These are phyloP conservation scores for Operophtera brumata DNA, from an alignment of 2,888 invertebrate genomes.

Conservation along the genomic window DNA sequence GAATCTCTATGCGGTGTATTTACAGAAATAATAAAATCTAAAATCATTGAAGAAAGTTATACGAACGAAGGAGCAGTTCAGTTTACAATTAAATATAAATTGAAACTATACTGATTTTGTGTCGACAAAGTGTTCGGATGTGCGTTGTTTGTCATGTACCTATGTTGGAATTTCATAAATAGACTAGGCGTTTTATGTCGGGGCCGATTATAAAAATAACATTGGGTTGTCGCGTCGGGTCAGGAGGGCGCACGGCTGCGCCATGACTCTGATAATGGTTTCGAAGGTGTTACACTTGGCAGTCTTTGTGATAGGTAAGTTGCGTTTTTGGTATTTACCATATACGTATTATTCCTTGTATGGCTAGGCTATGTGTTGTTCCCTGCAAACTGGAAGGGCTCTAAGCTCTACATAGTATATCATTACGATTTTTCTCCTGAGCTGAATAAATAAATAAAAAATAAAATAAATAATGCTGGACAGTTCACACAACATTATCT, in stretches of 20 bases:
- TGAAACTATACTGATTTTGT: slow-evolving; percentile 1
- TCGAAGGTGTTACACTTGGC: slow-evolving; percentile 43
- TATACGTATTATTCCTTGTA: background rate
- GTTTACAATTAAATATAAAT: background rate
- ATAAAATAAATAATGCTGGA: too few species aligned
- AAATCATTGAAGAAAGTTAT: background rate
- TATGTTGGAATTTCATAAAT: slow-evolving; percentile 72
- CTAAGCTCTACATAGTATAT: too few species aligned
- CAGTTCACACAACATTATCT: too few species aligned
- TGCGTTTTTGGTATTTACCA: slow-evolving; percentile 2
- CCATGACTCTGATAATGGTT: slow-evolving; percentile 54
- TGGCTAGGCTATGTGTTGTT: background rate
- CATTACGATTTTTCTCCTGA: too few species aligned
- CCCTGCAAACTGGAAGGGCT: too few species aligned
- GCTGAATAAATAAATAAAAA: too few species aligned
- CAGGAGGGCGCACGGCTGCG: slow-evolving; percentile 56
- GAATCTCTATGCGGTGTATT: background rate
- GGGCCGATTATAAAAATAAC: slow-evolving; percentile 77
- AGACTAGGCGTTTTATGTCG: slow-evolving; percentile 76
- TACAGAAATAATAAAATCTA: background rate
- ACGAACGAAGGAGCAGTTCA: background rate
- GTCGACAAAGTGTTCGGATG: slow-evolving; percentile 43
- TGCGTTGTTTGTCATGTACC: slow-evolving; percentile 72
- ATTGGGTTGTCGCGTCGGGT: slow-evolving; percentile 63
- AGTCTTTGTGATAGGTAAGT: slow-evolving; percentile 60